These are phyloP conservation scores for Cepphus grylle DNA, from an alignment of 2,113 vertebrate species.

Conservation along the genomic window DNA sequence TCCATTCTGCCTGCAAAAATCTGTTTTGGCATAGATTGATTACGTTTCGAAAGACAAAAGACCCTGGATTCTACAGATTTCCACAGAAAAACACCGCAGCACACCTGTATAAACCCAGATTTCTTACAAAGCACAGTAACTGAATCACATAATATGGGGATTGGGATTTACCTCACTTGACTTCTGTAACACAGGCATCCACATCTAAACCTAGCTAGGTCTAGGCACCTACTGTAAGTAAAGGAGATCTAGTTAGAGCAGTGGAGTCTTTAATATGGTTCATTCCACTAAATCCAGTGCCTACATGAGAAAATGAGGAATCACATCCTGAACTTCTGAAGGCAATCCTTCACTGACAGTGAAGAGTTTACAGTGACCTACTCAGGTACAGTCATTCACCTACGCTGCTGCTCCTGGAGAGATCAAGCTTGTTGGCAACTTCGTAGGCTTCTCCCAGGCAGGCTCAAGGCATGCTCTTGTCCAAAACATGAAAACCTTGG, in stretches of 20 bases:
- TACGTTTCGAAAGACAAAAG: neutral
- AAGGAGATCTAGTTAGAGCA: neutral
- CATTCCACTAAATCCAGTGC: neutral
- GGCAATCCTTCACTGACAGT: neutral
- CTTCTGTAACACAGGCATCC: neutral
- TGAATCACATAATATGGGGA: rapidly evolving
- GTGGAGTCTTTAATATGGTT: rapidly evolving
- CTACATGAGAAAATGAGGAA: neutral
- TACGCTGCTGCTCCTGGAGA: neutral
- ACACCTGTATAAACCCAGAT: rapidly evolving
- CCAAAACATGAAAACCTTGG: neutral
- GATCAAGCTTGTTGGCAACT: neutral
- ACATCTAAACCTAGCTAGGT: neutral
- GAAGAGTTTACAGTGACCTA: neutral
- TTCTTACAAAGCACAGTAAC: neutral
- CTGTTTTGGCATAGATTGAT: neutral
- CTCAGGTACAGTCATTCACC: neutral
- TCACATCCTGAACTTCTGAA: neutral
- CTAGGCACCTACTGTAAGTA: neutral
- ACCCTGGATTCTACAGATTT: neutral
- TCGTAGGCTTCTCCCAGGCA: neutral
- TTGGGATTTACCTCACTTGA: neutral
- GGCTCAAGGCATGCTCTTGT: neutral
- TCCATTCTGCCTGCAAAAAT: neutral
- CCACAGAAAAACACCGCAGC: neutral